Percentiles rank a stretch among this genome's conserved stretches.
phyloP scores from a whole-genome alignment of 1,140 invertebrate genomes.

The Drosophila parvula region DNA sequence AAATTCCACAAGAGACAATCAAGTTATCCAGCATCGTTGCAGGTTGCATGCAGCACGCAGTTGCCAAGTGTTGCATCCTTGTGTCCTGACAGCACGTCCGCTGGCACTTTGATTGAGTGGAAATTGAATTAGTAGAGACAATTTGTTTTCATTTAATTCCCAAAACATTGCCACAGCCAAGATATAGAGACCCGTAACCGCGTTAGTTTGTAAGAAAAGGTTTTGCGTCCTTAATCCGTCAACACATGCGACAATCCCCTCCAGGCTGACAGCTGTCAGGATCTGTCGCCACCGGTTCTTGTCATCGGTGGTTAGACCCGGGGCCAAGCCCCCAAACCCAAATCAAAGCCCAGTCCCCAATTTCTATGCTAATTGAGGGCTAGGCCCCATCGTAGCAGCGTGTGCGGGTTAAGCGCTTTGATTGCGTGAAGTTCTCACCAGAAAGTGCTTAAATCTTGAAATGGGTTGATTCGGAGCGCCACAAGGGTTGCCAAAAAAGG shows the following conservation, averaged over 20 bases:
- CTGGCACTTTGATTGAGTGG: slow-evolving; percentile 65
- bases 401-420: slow-evolving; percentile 27
- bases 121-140: slow-evolving; percentile 71
- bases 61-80: slow-evolving; percentile 25
- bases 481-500: slow-evolving; percentile 28
- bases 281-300: slow-evolving; percentile 9
- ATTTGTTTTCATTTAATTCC: slow-evolving; percentile 72
- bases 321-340: slow-evolving; percentile 31
- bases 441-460: slow-evolving; percentile 34
- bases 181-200: slow-evolving; percentile 4
- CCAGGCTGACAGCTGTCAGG: slow-evolving; percentile 51
- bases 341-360: slow-evolving; percentile 65
- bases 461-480: slow-evolving; percentile 19
- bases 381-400: slow-evolving; percentile 8
- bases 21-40: slow-evolving; percentile 57
- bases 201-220: slow-evolving; percentile 2
- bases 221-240: slow-evolving; percentile 43
- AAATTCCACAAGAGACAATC: slow-evolving; percentile 66
- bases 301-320: background rate
- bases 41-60: slow-evolving; percentile 3
- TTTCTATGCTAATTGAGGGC: slow-evolving; percentile 78
- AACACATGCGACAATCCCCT: slow-evolving; percentile 40
- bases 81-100: slow-evolving; percentile 26
- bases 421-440: slow-evolving; percentile 47
- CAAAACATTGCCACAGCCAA: slow-evolving; percentile 37